Base-by-base conservation (phyloP, 2,797 vertebrate genomes). In the Leptatherina wallacei region DNA sequence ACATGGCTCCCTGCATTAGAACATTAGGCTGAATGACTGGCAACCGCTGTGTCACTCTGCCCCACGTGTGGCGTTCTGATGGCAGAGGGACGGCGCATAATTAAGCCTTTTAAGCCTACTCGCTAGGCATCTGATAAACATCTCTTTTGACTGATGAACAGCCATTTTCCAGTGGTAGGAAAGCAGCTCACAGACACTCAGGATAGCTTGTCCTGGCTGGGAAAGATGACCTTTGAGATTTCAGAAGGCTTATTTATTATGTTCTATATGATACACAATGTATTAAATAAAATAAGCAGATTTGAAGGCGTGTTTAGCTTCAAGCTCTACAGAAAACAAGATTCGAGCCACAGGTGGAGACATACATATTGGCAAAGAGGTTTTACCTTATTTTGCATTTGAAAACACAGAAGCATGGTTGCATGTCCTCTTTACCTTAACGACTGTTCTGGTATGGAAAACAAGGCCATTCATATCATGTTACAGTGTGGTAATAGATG, bases 401-500 rank as follows among this genome's bases (percentile, higher is more conserved):
- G 80, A 85, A 92, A 85, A 91, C 86, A 74, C 85, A 69, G 77
- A 79, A 71, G 90, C 84, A 73, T 85, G 52, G 76, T 84, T 77
- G 87, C 77, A 82, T 91, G 84, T 90, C 88, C 90, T 92, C 91
- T 88, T 85, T 93, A 93, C 90, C 90, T 92, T 93, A 94, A 94
- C 71, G 90, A 92, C 91, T 83, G 85, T 88, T 89, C 89, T 85
- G 76, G 78, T 94, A 93, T 93, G 89, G 92, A 94, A 94, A 94
- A 92, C 90, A 85, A 93, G 90, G 90, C 86, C 92, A 92, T 94
- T 94, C 94, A 91, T 93, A 95, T 91, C 88, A 93, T 94, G 91
- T 93, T 94, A 94, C 93, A 92, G 92, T 92, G 92, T 85, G 88
- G 89, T 95, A 95, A 94, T 95, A 93, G 93, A 94, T 92, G 94